Conservation (phyloP, 1,140 invertebrate genomes). For the Trichoplusia ni region DNA sequence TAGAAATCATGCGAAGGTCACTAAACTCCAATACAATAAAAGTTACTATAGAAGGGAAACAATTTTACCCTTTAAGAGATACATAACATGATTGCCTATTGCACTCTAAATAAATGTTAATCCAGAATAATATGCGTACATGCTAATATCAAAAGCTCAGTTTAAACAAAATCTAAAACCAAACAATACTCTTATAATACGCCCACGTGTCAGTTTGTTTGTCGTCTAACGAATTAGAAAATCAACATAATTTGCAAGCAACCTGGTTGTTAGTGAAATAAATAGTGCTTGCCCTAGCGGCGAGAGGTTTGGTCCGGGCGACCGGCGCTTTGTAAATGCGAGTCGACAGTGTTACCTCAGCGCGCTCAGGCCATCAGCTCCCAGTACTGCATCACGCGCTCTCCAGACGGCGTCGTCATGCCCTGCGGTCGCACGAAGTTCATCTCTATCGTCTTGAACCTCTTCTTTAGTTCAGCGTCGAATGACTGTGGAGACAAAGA, state of each 20-base stretch:
- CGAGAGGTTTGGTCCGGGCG: slow-evolving; percentile 14
- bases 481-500: slow-evolving; percentile 75
- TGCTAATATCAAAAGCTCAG: background rate
- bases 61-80: no score
- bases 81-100: background rate
- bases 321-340: slow-evolving; percentile 1
- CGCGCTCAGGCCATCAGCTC: slow-evolving; percentile 61
- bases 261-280: background rate
- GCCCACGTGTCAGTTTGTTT: background rate
- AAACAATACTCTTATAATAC: slow-evolving; percentile 2
- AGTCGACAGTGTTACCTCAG: background rate
- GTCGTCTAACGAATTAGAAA: no score
- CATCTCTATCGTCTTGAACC: slow-evolving; percentile 83
- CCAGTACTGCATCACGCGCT: slow-evolving; percentile 82
- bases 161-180: slow-evolving; percentile 6
- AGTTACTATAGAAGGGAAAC: no score
- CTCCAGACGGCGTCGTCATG: slow-evolving; percentile 76
- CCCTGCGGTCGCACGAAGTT: slow-evolving; percentile 83
- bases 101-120: background rate
- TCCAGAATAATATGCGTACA: background rate
- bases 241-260: slow-evolving; percentile 12
- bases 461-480: slow-evolving; percentile 83
- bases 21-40: no score
- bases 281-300: background rate
- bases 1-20: no score